phyloP scores from a whole-genome alignment of 2,797 vertebrate species.

The Muscicapa striata region DNA sequence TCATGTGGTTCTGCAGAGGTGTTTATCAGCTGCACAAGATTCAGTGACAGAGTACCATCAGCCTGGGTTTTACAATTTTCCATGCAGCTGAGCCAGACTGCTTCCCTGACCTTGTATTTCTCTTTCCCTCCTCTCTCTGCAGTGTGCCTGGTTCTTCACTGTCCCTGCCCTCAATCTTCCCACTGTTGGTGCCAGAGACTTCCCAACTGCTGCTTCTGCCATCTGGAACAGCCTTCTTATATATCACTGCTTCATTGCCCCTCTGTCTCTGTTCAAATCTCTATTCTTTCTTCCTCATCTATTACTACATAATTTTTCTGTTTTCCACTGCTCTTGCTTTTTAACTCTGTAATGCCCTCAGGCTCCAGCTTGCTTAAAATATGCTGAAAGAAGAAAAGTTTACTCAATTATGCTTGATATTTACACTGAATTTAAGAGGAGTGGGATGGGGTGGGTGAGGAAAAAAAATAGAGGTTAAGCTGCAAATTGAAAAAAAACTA shows the following conservation, averaged over 20 bases:
- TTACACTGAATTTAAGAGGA: background rate
- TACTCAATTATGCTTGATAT: background rate
- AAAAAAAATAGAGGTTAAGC: background rate
- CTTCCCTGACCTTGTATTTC: constrained; percentile 52
- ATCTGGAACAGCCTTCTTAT: constrained; percentile 48
- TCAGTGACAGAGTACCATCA: background rate
- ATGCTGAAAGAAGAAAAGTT: background rate
- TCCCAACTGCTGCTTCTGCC: constrained; percentile 59
- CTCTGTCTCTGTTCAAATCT: constrained; percentile 10
- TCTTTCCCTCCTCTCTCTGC: background rate
- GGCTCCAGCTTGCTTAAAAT: background rate
- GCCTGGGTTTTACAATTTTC: constrained; percentile 17
- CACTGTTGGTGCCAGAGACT: constrained; percentile 45
- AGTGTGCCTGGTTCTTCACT: background rate
- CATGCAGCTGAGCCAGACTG: constrained; percentile 8
- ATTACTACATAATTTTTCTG: background rate
- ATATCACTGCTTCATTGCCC: constrained; percentile 45
- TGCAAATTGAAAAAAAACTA: background rate
- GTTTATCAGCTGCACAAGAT: background rate
- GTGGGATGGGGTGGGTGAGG: too few species aligned
- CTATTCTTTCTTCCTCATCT: background rate
- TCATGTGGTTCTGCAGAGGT: background rate
- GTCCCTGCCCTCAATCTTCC: constrained; percentile 39
- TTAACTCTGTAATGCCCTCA: constrained; percentile 1
- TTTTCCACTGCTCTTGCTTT: background rate